Evolutionary conservation across 2,888 invertebrate species (phyloP).

Genomic region (Lasioglossum calceatum): DNA sequence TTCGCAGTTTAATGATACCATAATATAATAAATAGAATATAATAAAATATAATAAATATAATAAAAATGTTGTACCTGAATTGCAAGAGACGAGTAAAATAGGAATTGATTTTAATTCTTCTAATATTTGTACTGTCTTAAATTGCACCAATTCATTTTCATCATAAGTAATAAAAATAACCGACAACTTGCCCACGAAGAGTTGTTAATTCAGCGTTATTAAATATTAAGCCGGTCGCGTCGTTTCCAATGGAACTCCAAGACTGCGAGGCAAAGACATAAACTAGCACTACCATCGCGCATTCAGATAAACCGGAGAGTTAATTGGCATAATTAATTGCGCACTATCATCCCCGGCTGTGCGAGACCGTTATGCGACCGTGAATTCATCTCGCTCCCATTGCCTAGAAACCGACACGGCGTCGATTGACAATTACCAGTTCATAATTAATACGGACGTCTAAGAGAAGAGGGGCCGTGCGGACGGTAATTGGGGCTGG

Average conservation of each 20-base stretch:
- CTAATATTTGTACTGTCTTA: no score
- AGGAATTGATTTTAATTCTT: no score
- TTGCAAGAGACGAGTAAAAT: no score
- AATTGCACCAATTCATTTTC: no score
- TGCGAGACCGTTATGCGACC: not conserved
- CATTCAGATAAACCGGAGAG: not conserved
- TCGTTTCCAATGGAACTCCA: not conserved
- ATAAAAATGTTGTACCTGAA: no score
- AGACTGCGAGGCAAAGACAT: not conserved
- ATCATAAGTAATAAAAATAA: no score
- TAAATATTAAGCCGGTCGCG: not conserved
- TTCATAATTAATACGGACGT: conserved; percentile 64
- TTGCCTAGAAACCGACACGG: conserved; percentile 29
- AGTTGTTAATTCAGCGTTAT: not conserved
- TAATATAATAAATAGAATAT: no score
- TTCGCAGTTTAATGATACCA: no score
- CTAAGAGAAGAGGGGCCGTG: conserved; percentile 56
- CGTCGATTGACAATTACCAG: conserved; percentile 58
- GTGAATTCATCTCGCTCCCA: conserved; percentile 14
- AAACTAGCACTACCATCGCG: not conserved
- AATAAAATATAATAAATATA: no score
- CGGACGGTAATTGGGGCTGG: conserved; percentile 60
- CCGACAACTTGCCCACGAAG: no score
- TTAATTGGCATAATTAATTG: conserved; percentile 3
- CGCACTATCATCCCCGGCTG: not conserved